phyloP scores from a whole-genome alignment of 2,797 vertebrate species.

The Etheostoma nigrum region DNA sequence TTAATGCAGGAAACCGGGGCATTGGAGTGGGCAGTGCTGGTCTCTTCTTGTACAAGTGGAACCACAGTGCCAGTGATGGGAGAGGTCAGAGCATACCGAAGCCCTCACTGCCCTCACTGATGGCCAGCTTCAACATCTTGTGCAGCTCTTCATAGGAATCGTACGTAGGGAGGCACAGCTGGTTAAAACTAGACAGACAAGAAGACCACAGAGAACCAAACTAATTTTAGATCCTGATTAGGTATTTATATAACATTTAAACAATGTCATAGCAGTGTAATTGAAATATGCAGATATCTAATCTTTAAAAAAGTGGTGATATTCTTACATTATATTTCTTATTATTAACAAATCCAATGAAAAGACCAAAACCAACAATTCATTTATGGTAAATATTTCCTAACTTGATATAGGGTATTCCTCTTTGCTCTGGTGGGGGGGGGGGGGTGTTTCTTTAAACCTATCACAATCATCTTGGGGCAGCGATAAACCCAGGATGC shows the following conservation, averaged over 20 bases:
- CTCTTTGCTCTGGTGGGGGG: too few relatives aligned
- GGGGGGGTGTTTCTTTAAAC: too few relatives aligned
- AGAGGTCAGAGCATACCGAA: slow-evolving; percentile 96
- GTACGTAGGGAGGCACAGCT: slow-evolving; percentile 99
- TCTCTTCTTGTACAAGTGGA: slow-evolving; percentile 33
- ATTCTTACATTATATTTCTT: not conserved
- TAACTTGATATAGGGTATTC: too few relatives aligned
- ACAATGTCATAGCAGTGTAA: too few relatives aligned
- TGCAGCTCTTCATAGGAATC: slow-evolving; percentile 99
- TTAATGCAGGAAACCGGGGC: slow-evolving; percentile 27
- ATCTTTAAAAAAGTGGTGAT: not conserved
- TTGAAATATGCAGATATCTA: not conserved
- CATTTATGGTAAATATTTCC: too few relatives aligned
- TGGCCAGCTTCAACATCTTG: slow-evolving; percentile 98
- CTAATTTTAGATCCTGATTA: not conserved
- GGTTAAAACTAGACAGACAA: slow-evolving; percentile 92
- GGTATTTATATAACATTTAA: not conserved
- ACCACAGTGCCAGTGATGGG: slow-evolving; percentile 36
- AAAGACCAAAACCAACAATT: too few relatives aligned
- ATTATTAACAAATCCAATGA: not conserved
- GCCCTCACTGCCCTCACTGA: slow-evolving; percentile 98
- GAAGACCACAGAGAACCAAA: not conserved
- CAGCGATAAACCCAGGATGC: too few relatives aligned
- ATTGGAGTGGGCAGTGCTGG: slow-evolving; percentile 28
- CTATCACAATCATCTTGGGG: too few relatives aligned